These are phyloP conservation scores for Colistium nudipinnis DNA, from an alignment of 2,113 vertebrate species.

Conservation along the genomic window DNA sequence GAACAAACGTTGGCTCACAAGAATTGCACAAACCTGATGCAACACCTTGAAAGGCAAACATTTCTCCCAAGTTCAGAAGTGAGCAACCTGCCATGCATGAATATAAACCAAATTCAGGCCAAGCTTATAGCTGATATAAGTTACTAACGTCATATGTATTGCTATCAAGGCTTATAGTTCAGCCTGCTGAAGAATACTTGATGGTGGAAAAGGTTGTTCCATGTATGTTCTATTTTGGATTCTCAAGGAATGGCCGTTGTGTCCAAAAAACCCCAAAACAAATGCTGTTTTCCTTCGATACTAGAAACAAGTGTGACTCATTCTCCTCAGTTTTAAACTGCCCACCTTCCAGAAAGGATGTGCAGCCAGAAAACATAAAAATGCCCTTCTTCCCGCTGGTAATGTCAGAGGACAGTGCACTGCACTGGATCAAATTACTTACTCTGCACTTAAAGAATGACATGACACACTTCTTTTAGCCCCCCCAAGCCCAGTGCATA, in stretches of 20 bases:
- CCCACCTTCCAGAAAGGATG: constrained; percentile 14
- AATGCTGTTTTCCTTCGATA: constrained; percentile 7
- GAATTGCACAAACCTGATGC: constrained; percentile 69
- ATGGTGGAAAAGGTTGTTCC: not conserved
- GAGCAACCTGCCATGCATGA: constrained; percentile 62
- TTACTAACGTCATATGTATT: no score
- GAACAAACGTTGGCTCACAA: constrained; percentile 57
- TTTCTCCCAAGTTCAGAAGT: constrained; percentile 56
- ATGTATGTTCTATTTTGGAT: constrained; percentile 16
- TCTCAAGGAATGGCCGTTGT: not conserved
- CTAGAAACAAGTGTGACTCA: not conserved
- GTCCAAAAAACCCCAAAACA: no score
- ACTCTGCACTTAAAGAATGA: not conserved
- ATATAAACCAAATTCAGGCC: constrained; percentile 52
- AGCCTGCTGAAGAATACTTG: not conserved
- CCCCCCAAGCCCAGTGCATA: constrained; percentile 4
- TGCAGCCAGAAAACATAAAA: constrained; percentile 23
- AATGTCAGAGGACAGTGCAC: not conserved
- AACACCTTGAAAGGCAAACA: constrained; percentile 75
- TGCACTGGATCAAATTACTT: not conserved
- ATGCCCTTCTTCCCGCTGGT: not conserved
- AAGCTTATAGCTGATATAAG: no score
- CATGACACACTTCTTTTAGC: not conserved
- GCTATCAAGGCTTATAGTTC: constrained; percentile 14
- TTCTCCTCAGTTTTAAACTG: constrained; percentile 10